Percentiles rank a stretch among this genome's conserved stretches.
phyloP scores from a whole-genome alignment of 2,113 vertebrate genomes.

The Turnix velox region DNA sequence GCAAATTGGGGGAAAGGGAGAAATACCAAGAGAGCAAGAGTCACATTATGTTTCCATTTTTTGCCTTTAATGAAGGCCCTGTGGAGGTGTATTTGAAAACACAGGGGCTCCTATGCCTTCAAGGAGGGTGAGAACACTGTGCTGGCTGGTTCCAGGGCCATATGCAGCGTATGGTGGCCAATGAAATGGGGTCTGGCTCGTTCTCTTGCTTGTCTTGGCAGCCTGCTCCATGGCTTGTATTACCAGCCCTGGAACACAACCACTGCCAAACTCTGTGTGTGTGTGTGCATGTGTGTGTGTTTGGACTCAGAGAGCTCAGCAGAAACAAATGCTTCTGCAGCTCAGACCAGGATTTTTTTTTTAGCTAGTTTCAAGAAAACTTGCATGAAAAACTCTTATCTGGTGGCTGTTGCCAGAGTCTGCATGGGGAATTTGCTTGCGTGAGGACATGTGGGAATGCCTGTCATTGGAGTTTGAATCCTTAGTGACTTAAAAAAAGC shows the following conservation, averaged over 20 bases:
- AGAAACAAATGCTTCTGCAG: constrained; percentile 71
- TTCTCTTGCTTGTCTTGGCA: constrained; percentile 83
- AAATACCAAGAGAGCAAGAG: constrained; percentile 60
- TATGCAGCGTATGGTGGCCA: constrained; percentile 80
- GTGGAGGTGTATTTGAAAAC: constrained; percentile 83
- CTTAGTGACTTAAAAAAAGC: neutral
- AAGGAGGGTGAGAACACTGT: constrained; percentile 81
- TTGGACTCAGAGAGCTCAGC: constrained; percentile 63
- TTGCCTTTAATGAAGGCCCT: constrained; percentile 80
- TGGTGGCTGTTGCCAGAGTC: neutral
- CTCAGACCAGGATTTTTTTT: constrained; percentile 65
- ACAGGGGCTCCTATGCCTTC: constrained; percentile 82
- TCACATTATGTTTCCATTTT: constrained; percentile 78
- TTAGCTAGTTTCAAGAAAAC: constrained; percentile 43
- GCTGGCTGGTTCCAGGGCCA: constrained; percentile 78
- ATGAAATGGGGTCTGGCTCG: constrained; percentile 79
- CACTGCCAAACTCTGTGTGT: constrained; percentile 73
- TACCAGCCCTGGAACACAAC: constrained; percentile 79
- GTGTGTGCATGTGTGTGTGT: constrained; percentile 49
- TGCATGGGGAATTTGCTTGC: neutral
- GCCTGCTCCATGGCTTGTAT: constrained; percentile 75
- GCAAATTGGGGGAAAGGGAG: constrained; percentile 64
- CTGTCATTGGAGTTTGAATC: neutral
- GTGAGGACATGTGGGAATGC: neutral
- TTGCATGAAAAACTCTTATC: neutral